phyloP scores from a whole-genome alignment of 2,888 invertebrate species.

The Microdon myrmicae region DNA sequence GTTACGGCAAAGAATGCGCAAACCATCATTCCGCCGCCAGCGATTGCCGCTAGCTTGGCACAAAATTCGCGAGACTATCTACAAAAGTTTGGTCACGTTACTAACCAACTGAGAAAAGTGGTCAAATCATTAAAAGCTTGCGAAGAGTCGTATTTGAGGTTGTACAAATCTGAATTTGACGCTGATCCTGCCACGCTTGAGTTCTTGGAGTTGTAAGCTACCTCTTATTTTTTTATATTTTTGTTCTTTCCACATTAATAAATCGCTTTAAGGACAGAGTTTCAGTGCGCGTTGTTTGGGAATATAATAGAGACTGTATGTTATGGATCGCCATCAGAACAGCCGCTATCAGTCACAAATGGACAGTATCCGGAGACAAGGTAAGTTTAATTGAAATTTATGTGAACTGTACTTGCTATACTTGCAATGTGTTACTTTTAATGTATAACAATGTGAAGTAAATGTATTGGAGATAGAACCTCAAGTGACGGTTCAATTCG shows the following conservation, averaged over 20 bases:
- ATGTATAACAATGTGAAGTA: too few relatives aligned
- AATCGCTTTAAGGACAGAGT: slow-evolving; percentile 59
- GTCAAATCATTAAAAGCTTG: slow-evolving; percentile 77
- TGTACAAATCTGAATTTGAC: slow-evolving; percentile 87
- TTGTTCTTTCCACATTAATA: not conserved
- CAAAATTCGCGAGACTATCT: slow-evolving; percentile 81
- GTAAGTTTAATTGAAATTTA: too few relatives aligned
- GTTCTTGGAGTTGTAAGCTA: slow-evolving; percentile 74
- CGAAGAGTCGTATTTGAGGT: slow-evolving; percentile 78
- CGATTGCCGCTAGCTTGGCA: slow-evolving; percentile 86
- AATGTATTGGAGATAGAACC: too few relatives aligned
- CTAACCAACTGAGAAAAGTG: slow-evolving; percentile 80
- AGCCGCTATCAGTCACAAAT: slow-evolving; percentile 61
- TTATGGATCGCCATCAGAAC: slow-evolving; percentile 65
- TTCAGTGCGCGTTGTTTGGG: slow-evolving; percentile 64
- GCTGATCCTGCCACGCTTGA: slow-evolving; percentile 82
- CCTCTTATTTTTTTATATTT: slow-evolving; percentile 52
- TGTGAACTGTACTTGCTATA: too few relatives aligned
- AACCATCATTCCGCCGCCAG: slow-evolving; percentile 92
- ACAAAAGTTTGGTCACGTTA: slow-evolving; percentile 81
- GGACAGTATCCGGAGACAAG: slow-evolving; percentile 65
- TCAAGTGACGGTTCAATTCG: too few relatives aligned
- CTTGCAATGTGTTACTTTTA: too few relatives aligned
- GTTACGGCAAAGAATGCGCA: slow-evolving; percentile 68
- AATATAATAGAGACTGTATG: slow-evolving; percentile 65